Evolutionary conservation across 2,888 invertebrate genomes (phyloP).

Genomic region (Balanococcus diminutus): DNA sequence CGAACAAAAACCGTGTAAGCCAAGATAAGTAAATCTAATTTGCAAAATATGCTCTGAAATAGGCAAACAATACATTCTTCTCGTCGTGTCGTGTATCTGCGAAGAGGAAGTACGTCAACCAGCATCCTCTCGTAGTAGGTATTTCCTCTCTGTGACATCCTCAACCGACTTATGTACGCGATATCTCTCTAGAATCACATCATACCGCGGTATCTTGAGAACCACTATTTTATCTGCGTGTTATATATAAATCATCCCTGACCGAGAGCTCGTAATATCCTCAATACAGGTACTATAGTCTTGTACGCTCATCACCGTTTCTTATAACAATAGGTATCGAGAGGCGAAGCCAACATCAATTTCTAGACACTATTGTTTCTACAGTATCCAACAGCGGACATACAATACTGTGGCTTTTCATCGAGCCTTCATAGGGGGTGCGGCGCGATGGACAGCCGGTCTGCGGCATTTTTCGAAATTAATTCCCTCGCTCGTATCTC

Average conservation of each 20-base stretch:
- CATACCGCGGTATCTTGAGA: not conserved
- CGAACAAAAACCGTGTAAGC: not conserved
- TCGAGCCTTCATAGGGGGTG: not conserved
- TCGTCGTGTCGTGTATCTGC: no score
- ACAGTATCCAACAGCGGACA: not conserved
- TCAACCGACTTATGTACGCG: not conserved
- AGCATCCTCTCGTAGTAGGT: not conserved
- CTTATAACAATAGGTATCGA: not conserved
- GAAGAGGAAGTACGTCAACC: not conserved
- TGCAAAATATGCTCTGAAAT: not conserved
- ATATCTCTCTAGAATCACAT: not conserved
- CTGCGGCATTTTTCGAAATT: slow-evolving; percentile 9
- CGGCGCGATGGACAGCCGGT: not conserved
- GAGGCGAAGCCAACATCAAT: not conserved
- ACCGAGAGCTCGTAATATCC: slow-evolving; percentile 1
- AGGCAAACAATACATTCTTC: not conserved
- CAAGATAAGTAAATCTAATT: slow-evolving; percentile 22
- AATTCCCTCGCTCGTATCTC: not conserved
- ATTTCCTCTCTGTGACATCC: not conserved
- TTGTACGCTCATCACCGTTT: no score
- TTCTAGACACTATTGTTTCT: slow-evolving; percentile 15
- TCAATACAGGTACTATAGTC: not conserved
- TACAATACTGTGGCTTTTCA: slow-evolving; percentile 5
- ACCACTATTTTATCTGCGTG: not conserved
- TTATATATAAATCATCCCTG: not conserved